Base-by-base conservation (phyloP, 2,888 invertebrate genomes). In the Aphrophora alni region DNA sequence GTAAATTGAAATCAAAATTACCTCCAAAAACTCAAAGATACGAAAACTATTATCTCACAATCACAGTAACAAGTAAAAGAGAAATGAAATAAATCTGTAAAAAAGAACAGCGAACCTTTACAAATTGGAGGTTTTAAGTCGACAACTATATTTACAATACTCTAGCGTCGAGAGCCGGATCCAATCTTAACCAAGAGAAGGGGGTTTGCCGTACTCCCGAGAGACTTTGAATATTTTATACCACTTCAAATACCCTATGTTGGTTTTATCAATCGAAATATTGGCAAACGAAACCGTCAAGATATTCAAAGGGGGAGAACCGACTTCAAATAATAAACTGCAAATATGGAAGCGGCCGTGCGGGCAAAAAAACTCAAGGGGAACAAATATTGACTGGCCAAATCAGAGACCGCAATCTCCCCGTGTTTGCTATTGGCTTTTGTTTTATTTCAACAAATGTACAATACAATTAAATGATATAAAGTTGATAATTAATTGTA, bases 181-280 rank as follows among this genome's bases (percentile, higher is more conserved):
- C 59, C 59, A 59, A 59, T 59, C 59, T 59, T 59, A 21, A 59
- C 12, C 59, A 44, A 44, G 44, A 17, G 14, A 44, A 59, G 59
- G 21, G 17, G n/a, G n/a, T 21, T 21, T 21, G 21, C 59, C 59
- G 4, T 3, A 2, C 5, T n/a, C n/a, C 73, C 73, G 33, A 26
- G 38, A 59, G 78, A 59, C 21, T 26, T 51, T 78, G 73, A 78
- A 78, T 78, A 78, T 78, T 79, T 79, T 74, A 79, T 74, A 38
- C 78, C 77, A 73, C 78, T 78, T 79, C 59, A 59, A 59, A 59
- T 59, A 59, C 59, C 75, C 79, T 2, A 33, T 79, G 80, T 82
- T 82, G 82, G 82, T 72, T 82, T 82, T 82, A 82, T 82, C 82
- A 82, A 82, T 82, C 78, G 77, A 82, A 82, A 79, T 79, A 79